Base-by-base conservation (phyloP, 2,888 invertebrate species). In the Rhingia rostrata region DNA sequence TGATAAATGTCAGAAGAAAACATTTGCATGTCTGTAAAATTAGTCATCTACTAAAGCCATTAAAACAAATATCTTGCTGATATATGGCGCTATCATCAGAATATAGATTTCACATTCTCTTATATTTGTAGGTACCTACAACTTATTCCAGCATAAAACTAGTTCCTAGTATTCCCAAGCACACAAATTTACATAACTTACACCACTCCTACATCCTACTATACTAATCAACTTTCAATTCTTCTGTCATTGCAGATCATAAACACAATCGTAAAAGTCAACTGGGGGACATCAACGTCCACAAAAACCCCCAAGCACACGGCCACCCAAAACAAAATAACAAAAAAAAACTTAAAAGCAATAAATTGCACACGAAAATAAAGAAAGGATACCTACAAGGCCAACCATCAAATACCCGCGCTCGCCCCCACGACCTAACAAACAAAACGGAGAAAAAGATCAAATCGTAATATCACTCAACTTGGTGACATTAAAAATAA, bases 401-500 rank as follows among this genome's bases (percentile, higher is more conserved):
- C 37, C 67, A 72, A 51, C 58, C 47, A 33, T 64, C 32, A 64
- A 72, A 75, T 49, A 69, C 60, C 54, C 49, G n/a, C 43, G 6
- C 35, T 37, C 12, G 9, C 32, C 45, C 69, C 54, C 4, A 33
- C 7, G 35, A 32, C 30, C 72, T 56, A 41, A 47, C 12, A 37
- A 4, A 9, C 45, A 32, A 35, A 63, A 64, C 45, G 37, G 49
- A 45, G 12, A 10, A 22, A 10, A 45, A 64, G 69, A 80, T 84
- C 80, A 84, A 80, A 75, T 80, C 69, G 80, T 84, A 70, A 84
- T 80, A 84, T 84, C 84, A 84, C 74, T 84, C 84, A 84, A 74
- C 84, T 64, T 60, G 80, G 84, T 80, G 84, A 84, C 84, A 84
- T 84, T 84, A 80, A 84, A 84, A 84, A 84, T 84, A 84, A 84